Conservation (phyloP, 2,113 vertebrate genomes). For the Naja naja region DNA sequence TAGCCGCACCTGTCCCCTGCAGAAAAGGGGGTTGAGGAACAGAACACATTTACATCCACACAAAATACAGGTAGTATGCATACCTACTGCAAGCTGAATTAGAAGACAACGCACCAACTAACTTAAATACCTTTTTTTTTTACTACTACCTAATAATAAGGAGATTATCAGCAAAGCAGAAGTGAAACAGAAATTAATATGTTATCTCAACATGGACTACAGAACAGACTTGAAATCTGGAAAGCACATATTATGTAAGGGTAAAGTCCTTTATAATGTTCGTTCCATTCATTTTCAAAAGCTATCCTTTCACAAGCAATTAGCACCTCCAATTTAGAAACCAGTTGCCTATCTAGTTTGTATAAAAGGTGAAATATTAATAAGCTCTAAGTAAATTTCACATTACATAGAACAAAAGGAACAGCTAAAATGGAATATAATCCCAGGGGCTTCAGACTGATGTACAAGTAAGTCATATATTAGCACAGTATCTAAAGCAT, state of each 20-base stretch:
- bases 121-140: neutral
- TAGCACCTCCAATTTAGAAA: neutral
- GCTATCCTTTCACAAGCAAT: neutral
- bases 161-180: neutral
- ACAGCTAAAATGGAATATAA: neutral
- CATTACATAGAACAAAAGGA: neutral
- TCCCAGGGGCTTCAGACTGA: neutral
- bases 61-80: slow-evolving; percentile 12
- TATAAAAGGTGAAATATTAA: neutral
- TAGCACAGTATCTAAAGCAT: neutral
- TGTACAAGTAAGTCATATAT: neutral
- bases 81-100: neutral
- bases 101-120: too few species aligned
- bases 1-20: slow-evolving; percentile 94
- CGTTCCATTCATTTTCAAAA: neutral
- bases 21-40: slow-evolving; percentile 28
- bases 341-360: neutral
- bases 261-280: neutral
- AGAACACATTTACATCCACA: neutral
- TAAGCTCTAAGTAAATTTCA: neutral
- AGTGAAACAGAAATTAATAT: neutral
- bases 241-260: neutral
- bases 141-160: neutral
- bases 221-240: neutral
- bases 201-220: neutral